Evolutionary conservation across 2,888 invertebrate genomes (phyloP).

Genomic region (Zaprionus lineosus): DNA sequence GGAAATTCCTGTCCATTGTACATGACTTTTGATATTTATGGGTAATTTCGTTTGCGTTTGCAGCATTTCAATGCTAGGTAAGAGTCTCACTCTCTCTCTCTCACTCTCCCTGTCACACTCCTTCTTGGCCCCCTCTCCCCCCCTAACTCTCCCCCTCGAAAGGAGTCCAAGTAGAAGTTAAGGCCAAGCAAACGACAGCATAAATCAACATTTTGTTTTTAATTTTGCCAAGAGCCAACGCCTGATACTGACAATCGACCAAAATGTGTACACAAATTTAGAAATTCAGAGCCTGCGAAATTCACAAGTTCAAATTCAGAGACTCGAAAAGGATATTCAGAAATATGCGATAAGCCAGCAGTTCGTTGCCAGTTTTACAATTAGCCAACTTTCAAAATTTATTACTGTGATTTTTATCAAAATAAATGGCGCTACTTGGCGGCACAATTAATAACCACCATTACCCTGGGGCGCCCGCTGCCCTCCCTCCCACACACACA

Average conservation of each 20-base stretch:
- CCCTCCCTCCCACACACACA: not conserved
- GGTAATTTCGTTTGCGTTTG: slow-evolving; percentile 78
- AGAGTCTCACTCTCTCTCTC: too few relatives aligned
- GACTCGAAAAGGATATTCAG: not conserved
- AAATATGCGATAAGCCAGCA: slow-evolving; percentile 35
- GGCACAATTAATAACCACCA: slow-evolving; percentile 72
- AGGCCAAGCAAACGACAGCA: slow-evolving; percentile 44
- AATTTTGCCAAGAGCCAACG: slow-evolving; percentile 57
- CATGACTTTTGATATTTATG: slow-evolving; percentile 78
- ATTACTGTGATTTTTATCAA: slow-evolving; percentile 71
- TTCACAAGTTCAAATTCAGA: too few relatives aligned
- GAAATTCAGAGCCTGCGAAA: too few relatives aligned
- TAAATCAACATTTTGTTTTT: slow-evolving; percentile 76
- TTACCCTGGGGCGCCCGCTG: slow-evolving; percentile 12
- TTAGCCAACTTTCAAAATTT: slow-evolving; percentile 67
- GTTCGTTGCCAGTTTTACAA: slow-evolving; percentile 69
- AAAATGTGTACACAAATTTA: slow-evolving; percentile 31
- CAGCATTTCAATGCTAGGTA: slow-evolving; percentile 71
- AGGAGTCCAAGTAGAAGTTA: slow-evolving; percentile 34
- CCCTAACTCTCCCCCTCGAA: too few relatives aligned
- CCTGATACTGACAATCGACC: slow-evolving; percentile 69
- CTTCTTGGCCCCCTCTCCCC: too few relatives aligned
- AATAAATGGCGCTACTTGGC: slow-evolving; percentile 73
- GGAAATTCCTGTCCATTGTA: slow-evolving; percentile 78
- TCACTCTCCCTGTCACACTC: too few relatives aligned